These are phyloP conservation scores for Andricus quercusramuli DNA, from an alignment of 2,888 invertebrate genomes.

Conservation along the genomic window DNA sequence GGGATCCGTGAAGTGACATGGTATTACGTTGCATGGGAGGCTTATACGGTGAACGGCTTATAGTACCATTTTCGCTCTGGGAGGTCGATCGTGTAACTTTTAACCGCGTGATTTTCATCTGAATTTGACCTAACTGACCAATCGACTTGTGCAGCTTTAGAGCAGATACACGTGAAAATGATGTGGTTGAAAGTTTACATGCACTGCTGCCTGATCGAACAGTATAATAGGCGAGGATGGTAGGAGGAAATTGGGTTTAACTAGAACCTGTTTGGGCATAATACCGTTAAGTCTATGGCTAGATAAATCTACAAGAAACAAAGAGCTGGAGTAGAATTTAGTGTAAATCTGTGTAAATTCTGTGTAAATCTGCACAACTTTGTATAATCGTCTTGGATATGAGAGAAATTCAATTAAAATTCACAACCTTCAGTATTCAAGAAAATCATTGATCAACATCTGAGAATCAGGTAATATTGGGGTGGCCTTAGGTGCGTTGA, in stretches of 20 bases:
- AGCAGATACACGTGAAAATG: background rate
- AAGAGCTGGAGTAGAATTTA: no score
- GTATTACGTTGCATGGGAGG: background rate
- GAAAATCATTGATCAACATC: no score
- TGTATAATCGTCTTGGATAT: no score
- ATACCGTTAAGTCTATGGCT: background rate
- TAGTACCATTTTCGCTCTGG: background rate
- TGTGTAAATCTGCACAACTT: no score
- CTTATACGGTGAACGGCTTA: background rate
- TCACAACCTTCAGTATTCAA: no score
- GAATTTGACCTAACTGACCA: background rate
- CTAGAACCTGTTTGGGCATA: background rate
- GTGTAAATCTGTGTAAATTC: no score
- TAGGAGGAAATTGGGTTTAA: background rate
- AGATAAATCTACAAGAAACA: background rate
- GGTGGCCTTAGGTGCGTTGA: no score
- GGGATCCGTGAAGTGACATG: constrained; percentile 1
- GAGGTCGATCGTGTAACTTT: constrained; percentile 4
- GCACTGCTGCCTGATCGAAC: background rate
- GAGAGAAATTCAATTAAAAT: no score
- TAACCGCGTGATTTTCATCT: constrained; percentile 3
- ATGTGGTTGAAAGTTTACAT: background rate
- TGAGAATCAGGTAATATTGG: no score
- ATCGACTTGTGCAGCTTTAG: constrained; percentile 2
- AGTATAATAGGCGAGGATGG: background rate